A percentile compares a stretch with the other conserved stretches of the same genome.
phyloP scores from a whole-genome alignment of 2,888 invertebrate genomes.

The Synanthedon vespiformis region DNA sequence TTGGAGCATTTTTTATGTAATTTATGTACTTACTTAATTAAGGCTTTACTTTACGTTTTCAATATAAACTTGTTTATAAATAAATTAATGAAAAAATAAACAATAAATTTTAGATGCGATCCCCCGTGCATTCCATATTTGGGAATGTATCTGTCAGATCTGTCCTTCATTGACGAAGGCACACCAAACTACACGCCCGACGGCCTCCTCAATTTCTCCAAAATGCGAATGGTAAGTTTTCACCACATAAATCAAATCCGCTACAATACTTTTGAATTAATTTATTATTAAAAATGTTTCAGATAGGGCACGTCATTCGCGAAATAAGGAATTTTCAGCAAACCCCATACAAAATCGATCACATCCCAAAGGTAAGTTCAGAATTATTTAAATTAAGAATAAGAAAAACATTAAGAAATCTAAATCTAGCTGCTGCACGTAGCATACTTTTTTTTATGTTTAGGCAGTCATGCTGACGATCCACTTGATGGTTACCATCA shows the following conservation, averaged over 20 bases:
- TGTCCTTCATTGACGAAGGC: constrained; percentile 94
- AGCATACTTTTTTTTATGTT: too few species aligned
- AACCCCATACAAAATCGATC: constrained; percentile 91
- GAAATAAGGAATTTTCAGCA: constrained; percentile 93
- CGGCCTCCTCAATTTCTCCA: constrained; percentile 90
- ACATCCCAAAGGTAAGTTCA: constrained; percentile 77
- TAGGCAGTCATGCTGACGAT: too few species aligned
- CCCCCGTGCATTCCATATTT: constrained; percentile 89
- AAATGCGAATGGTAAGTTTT: constrained; percentile 88
- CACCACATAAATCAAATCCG: too few species aligned
- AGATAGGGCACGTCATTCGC: constrained; percentile 93
- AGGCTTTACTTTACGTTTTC: too few species aligned
- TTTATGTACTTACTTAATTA: too few species aligned
- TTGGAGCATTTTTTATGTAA: too few species aligned
- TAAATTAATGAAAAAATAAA: not conserved
- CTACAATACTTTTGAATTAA: too few species aligned
- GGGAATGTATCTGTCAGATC: constrained; percentile 90
- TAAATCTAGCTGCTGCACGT: too few species aligned
- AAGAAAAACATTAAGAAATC: too few species aligned
- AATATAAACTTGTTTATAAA: not conserved
- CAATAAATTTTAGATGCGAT: constrained; percentile 73
- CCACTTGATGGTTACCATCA: too few species aligned
- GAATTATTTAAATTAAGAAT: too few species aligned
- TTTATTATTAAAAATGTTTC: constrained; percentile 21
- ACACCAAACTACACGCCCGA: constrained; percentile 92